Base-by-base conservation (phyloP, 2,888 invertebrate genomes). In the Allygus modestus region DNA sequence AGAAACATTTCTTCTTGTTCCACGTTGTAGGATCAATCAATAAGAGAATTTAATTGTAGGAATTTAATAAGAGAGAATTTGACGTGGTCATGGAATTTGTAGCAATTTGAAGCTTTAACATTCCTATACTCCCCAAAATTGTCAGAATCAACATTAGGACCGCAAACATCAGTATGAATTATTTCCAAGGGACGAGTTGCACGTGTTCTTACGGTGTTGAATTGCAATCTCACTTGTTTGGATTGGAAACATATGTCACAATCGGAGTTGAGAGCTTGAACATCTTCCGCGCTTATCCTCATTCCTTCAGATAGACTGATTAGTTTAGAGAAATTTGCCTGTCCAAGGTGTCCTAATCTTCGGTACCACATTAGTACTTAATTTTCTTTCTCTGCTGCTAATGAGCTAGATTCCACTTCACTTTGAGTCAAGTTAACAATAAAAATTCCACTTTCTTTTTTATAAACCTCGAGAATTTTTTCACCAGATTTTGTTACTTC, bases 311-410 rank as follows among this genome's bases (percentile, higher is more conserved):
- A 69, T 20, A 81, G 23, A 28, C 71, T 31, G 17, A 28, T 37
- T 26, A 85, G 43, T 26, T 83, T 61, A 46, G 41, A 51, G 0
- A 85, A n/a, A 26, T 85, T 77, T 20, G 28, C 41, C 23, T 17
- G 37, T 69, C 85, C 54, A 20, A 83, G 31, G 61, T 85, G 83
- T 23, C 83, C 85, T 83, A 83, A 83, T 61, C 79, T 85, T 58
- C 69, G 41, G 61, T 85, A 61, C 46, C 73, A 84, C 73, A 69
- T 77, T 11, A 51, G 15, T 28, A 41, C 31, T 20, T 61, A 15
- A 20, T 20, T 77, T 79, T 37, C 33, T 28, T 84, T 58, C 26
- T 84, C 58, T 26, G 37, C 41, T 17, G 28, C 65, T 15, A 51
- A 28, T 9, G 61, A 37, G 33, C 23, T 82, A 7, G 37, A 37